phyloP scores from a whole-genome alignment of 2,888 invertebrate genomes.

The Lampropteryx suffumata region DNA sequence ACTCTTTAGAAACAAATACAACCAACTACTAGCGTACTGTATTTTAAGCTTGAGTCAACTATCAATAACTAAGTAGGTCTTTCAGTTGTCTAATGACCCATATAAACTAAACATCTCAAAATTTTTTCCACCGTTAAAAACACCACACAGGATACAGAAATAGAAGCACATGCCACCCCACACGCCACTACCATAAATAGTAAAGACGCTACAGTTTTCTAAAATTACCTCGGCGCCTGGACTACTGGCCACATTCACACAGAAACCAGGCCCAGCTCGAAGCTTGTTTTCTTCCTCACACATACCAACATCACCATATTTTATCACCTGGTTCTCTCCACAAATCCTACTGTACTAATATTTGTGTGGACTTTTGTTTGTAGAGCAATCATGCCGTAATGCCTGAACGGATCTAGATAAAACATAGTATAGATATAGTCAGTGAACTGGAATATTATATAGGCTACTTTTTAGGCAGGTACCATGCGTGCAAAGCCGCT shows the following conservation, averaged over 20 bases:
- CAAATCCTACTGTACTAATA: too few relatives aligned
- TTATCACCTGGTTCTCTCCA: too few relatives aligned
- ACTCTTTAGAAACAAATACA: constrained; percentile 31
- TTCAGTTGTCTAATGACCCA: constrained; percentile 41
- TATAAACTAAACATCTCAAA: constrained; percentile 35
- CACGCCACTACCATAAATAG: constrained; percentile 78
- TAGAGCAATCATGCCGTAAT: too few relatives aligned
- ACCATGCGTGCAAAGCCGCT: too few relatives aligned
- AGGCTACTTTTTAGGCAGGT: too few relatives aligned
- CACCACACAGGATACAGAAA: constrained; percentile 38
- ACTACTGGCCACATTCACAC: constrained; percentile 14
- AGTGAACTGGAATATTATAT: too few relatives aligned
- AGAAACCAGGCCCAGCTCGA: background rate
- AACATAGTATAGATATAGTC: too few relatives aligned
- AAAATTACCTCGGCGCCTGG: constrained; percentile 60
- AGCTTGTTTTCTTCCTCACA: background rate
- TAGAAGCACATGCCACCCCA: constrained; percentile 61
- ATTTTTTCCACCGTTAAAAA: constrained; percentile 1
- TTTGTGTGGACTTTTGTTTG: too few relatives aligned
- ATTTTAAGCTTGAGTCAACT: background rate
- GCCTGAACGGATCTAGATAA: too few relatives aligned
- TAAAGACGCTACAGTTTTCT: constrained; percentile 72
- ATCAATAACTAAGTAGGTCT: constrained; percentile 54
- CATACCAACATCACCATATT: too few relatives aligned
- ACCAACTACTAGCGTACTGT: constrained; percentile 23